Evolutionary conservation across 2,113 vertebrate genomes (phyloP), one percentile per base, ranked within the genome.

Genomic region (Gallinago media): DNA sequence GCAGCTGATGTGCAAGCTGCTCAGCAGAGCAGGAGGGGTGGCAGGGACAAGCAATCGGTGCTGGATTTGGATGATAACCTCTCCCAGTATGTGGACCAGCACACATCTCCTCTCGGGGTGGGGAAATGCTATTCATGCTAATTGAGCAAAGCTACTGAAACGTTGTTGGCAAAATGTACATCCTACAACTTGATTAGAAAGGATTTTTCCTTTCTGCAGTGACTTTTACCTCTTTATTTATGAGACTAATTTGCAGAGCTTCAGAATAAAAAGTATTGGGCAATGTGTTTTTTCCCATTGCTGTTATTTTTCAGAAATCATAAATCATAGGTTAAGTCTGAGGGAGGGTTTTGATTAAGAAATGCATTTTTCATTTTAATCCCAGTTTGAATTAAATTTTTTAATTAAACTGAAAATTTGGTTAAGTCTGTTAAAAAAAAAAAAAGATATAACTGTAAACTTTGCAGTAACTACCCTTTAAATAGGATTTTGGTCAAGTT

Each of bases 11-110:
- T 54, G 29, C 22, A 26, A 38, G 83, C 38, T 42, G 49, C 70
- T 84, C 31, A 40, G 58, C 67, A 47, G n/a, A 55, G 42, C 5
- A 0, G 40, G 67, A 0, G 1, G 25, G 38, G 9, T 46, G 73
- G 50, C 1, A 2, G 34, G 40, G 54, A 52, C 10, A 15, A 40
- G 54, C 7, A 8, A 0, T 6, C 1, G 32, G 34, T 38, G 20
- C 73, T 87, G 84, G 31, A 5, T 61, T 66, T 77, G 83, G 29
- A 6, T 8, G 27, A 6, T 42, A 67, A 2, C 56, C 34, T 74
- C 47, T 32, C 27, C 0, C 4, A 32, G 12, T 13, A 4, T 0
- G 1, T 29, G 44, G 26, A 25, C 56, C 40, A 52, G 52, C 7
- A 23, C 65, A 19, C 36, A 27, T 52, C 63, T 80, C 38, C 18